phyloP scores from a whole-genome alignment of 2,113 vertebrate genomes.

The Mastomys coucha region DNA sequence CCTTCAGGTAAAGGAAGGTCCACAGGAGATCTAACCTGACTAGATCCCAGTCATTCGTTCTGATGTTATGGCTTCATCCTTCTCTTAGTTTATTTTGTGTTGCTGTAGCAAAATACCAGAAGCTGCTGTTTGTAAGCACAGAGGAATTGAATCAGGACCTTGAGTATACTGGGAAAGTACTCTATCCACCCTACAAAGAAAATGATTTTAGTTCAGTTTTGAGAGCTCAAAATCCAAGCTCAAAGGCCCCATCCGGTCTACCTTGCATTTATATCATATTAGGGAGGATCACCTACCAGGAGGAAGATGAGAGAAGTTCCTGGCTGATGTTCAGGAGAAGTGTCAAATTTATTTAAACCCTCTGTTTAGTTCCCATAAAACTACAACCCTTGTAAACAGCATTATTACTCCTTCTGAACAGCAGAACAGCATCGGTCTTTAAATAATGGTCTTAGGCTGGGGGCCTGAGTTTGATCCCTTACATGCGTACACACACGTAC shows the following conservation, averaged over 20 bases:
- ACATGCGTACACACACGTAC: too few relatives aligned
- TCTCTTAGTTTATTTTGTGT: neutral
- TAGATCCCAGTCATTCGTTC: neutral
- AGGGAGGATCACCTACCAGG: neutral
- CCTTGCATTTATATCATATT: neutral
- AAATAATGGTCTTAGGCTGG: neutral
- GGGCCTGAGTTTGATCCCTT: neutral
- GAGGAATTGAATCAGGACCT: neutral
- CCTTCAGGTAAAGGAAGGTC: neutral
- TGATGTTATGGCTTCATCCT: neutral
- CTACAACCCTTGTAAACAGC: neutral
- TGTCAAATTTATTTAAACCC: too few relatives aligned
- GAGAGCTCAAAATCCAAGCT: neutral
- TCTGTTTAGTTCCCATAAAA: neutral
- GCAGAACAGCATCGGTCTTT: neutral
- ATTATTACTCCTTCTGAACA: neutral
- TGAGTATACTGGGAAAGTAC: neutral
- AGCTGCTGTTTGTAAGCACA: neutral
- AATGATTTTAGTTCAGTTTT: neutral
- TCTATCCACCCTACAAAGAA: neutral
- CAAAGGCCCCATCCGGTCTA: neutral
- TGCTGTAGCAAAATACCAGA: neutral
- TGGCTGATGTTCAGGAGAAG: neutral
- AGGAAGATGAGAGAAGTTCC: neutral
- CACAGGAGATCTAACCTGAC: neutral